These are phyloP conservation scores for Larimichthys crocea DNA, from an alignment of 2,113 vertebrate species.

Conservation along the genomic window DNA sequence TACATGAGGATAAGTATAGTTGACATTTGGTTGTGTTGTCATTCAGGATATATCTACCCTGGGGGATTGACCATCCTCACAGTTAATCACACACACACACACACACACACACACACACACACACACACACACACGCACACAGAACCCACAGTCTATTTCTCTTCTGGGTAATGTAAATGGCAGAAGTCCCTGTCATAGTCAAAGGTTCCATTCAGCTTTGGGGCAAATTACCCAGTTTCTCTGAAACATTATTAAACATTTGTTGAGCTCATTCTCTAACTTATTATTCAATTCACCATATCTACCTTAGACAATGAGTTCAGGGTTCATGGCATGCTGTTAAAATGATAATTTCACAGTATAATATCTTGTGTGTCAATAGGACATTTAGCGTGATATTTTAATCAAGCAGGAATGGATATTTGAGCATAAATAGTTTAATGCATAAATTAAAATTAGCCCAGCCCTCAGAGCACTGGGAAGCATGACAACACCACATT, in stretches of 20 bases:
- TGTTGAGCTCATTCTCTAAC: constrained; percentile 6
- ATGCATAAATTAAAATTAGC: background rate
- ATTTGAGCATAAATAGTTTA: background rate
- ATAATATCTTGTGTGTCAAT: background rate
- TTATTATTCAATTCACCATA: background rate
- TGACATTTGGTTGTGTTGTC: constrained; percentile 68
- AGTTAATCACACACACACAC: constrained; percentile 45
- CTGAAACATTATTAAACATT: constrained; percentile 33
- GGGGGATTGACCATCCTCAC: constrained; percentile 27
- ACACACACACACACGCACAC: constrained; percentile 23
- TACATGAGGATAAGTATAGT: constrained; percentile 62
- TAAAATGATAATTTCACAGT: background rate
- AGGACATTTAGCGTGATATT: too few relatives aligned
- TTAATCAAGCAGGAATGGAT: background rate
- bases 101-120: constrained; percentile 2
- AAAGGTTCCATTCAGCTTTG: constrained; percentile 33
- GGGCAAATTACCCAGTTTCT: constrained; percentile 33
- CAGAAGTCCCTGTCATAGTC: constrained; percentile 54
- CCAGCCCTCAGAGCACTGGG: background rate
- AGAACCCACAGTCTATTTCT: constrained; percentile 29
- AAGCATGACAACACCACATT: background rate
- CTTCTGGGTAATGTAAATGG: constrained; percentile 50
- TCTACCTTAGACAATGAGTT: background rate
- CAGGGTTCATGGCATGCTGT: background rate
- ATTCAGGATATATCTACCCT: constrained; percentile 62